Evolutionary conservation across 2,113 vertebrate species (phyloP), one percentile per base, ranked within the genome.

Genomic region (Sula dactylatra): DNA sequence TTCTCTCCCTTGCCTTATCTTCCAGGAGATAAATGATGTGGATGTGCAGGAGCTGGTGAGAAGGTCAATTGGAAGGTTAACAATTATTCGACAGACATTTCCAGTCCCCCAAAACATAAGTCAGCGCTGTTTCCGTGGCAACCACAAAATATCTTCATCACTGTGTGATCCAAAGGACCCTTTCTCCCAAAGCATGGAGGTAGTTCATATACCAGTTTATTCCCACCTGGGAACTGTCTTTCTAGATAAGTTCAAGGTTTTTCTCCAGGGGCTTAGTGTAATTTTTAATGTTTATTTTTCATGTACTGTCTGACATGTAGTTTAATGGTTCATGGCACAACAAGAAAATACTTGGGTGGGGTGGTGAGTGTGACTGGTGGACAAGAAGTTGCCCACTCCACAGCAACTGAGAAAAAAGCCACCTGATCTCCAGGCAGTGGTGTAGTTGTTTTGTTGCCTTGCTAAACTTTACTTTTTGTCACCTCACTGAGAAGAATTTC

Each of bases 1-100:
- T 96, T 79, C 40, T 80, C 24, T 94, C 66, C 49, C 24, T 93
- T 97, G 71, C 86, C 64, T 96, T 95, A 31, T 94, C 71, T 97
- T 97, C 42, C 92, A 99, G 99, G 99, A 99, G 97, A 99, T 99
- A 97, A 99, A 98, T 9, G 99, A 99, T 92, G 97, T 98, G 82
- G 99, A 99, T 62, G 98, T 99, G 70, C 99, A 99, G 97, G 99
- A 99, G 91, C 97, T 99, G 82, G 99, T 99, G 88, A 98, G 99
- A 98, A 99, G 99, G 97, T 99, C 99, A 26, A 99, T 99, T 47
- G 99, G 99, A 71, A 99, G 99, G 91, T 96, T 99, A 96, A 99
- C 99, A 13, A 97, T 99, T 96, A 98, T 99, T 95, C 98, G 99
- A 6, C 99, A 99, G 98, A 99, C 98, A 4, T 99, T 99, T 97